Percentiles rank a stretch among this genome's conserved stretches.
phyloP scores from a whole-genome alignment of 2,797 vertebrate species.

The Syngnathus rostellatus region DNA sequence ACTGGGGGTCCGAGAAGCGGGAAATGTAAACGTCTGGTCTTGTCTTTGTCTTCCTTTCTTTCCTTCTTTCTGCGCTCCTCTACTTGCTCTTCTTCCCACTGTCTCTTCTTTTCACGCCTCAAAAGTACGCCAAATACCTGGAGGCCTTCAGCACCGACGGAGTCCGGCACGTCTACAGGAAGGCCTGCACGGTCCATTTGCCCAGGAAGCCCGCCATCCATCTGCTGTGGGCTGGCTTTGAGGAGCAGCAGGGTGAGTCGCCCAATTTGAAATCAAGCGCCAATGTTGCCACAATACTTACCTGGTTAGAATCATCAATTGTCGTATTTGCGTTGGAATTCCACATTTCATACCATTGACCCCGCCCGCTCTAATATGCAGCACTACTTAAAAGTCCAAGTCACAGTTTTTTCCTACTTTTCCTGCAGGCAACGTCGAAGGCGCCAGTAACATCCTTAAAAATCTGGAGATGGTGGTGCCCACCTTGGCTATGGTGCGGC shows the following conservation, averaged over 20 bases:
- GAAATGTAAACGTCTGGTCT: conserved; percentile 55
- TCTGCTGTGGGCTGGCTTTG: conserved; percentile 94
- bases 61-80: conserved; percentile 8
- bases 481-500: conserved; percentile 87
- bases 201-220: conserved; percentile 90
- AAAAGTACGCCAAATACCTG: conserved; percentile 98
- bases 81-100: conserved; percentile 38
- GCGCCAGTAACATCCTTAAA: conserved; percentile 84
- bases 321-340: too few relatives aligned
- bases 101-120: conserved; percentile 74
- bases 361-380: too few relatives aligned
- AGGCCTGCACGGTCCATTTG: conserved; percentile 89
- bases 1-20: conserved; percentile 53
- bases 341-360: too few relatives aligned
- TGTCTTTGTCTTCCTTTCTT: conserved; percentile 46
- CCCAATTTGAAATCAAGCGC: not conserved
- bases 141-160: conserved; percentile 94
- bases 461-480: conserved; percentile 78
- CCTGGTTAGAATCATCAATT: too few relatives aligned
- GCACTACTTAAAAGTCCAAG: not conserved
- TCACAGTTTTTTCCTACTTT: not conserved
- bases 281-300: too few relatives aligned
- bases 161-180: conserved; percentile 92
- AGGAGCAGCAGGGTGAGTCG: conserved; percentile 90
- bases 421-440: conserved; percentile 78